These are phyloP conservation scores for Oreochromis tanganicae DNA, from an alignment of 2,113 vertebrate genomes.

Conservation along the genomic window DNA sequence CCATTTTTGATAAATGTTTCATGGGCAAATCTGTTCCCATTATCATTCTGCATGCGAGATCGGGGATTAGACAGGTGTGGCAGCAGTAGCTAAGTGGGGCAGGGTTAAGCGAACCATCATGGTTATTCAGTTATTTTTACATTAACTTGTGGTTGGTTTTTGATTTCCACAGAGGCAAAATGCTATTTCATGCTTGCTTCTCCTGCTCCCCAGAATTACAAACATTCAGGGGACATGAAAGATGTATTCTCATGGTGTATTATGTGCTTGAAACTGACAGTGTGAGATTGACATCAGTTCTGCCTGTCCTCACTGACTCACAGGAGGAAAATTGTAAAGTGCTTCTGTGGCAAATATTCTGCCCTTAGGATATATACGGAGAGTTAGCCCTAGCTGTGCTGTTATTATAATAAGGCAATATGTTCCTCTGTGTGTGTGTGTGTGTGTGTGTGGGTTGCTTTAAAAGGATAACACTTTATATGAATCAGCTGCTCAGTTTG, in stretches of 20 bases:
- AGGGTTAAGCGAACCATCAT: background rate
- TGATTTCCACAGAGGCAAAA: background rate
- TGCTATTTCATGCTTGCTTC: background rate
- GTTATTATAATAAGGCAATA: slow-evolving; percentile 1
- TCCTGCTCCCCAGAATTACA: background rate
- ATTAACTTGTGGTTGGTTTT: background rate
- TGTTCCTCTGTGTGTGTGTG: background rate
- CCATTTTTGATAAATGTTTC: background rate
- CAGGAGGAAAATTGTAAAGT: slow-evolving; percentile 15
- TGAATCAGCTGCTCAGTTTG: background rate
- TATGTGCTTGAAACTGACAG: slow-evolving; percentile 1
- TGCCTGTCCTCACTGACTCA: background rate
- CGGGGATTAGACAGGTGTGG: background rate
- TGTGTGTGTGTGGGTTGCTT: background rate
- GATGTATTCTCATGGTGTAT: background rate
- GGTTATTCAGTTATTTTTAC: background rate
- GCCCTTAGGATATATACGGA: slow-evolving; percentile 12
- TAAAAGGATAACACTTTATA: background rate
- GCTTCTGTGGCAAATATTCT: slow-evolving; percentile 35
- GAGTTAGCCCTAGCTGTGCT: background rate
- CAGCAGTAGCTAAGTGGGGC: background rate
- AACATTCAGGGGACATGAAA: background rate
- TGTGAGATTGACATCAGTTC: background rate
- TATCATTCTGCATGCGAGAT: background rate
- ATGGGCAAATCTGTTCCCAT: background rate